phyloP scores from a whole-genome alignment of 2,797 vertebrate genomes.

The Amazonetta brasiliensis region DNA sequence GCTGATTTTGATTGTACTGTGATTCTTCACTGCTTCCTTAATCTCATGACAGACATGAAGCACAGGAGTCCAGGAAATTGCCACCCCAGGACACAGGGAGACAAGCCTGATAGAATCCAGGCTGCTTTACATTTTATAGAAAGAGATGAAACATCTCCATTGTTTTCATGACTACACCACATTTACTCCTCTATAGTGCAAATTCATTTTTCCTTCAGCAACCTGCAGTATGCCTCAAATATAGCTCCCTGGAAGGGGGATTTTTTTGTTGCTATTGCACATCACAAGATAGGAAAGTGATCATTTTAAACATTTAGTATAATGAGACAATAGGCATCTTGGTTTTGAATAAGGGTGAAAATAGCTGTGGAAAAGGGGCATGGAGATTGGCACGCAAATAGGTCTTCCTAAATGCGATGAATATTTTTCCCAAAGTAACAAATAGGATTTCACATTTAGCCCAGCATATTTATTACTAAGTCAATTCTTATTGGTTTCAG shows the following conservation, averaged over 20 bases:
- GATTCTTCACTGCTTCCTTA: constrained; percentile 10
- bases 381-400: background rate
- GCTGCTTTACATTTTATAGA: background rate
- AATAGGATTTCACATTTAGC: too few species aligned
- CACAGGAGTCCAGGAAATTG: background rate
- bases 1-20: constrained; percentile 38
- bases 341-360: background rate
- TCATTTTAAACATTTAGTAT: background rate
- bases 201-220: background rate
- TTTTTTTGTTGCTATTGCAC: background rate
- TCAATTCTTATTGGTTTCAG: background rate
- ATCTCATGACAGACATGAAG: background rate
- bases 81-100: background rate
- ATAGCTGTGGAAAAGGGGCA: background rate
- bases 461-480: background rate
- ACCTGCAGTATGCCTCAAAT: background rate
- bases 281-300: background rate
- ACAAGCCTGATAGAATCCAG: background rate
- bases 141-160: background rate
- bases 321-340: background rate
- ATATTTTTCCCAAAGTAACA: background rate
- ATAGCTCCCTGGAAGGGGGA: background rate
- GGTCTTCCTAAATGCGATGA: background rate
- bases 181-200: background rate
- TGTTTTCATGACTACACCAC: background rate